Evolutionary conservation across 2,888 invertebrate genomes (phyloP), one percentile per base, ranked within the genome.

Genomic region (Athalia cordata): DNA sequence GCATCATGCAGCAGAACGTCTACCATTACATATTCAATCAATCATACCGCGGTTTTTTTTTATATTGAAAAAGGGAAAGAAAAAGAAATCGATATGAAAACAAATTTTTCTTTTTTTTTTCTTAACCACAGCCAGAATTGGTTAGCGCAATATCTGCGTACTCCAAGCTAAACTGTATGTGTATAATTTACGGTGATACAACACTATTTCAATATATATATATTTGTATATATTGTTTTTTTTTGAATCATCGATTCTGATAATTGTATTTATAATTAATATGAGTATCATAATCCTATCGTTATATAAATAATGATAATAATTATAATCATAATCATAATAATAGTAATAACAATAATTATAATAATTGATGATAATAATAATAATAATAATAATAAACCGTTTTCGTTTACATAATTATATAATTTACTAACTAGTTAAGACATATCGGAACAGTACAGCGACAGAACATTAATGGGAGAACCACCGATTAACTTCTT

Each of bases 361-460:
- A 85, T 83, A 82, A 83, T 84, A 81, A 83, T 81, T 80, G 76
- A 81, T 84, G 79, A 83, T 82, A 29, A 29, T 84, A 80, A 83
- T 82, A 29, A 29, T 84, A 80, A 83, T 82, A 80, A 81, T 86
- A 84, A 81, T 81, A 78, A 82, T 64, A 84, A 81, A 81, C 79
- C 83, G 82, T 79, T 81, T 81, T 80, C 83, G 82, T 79, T 81
- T 84, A 85, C 78, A 84, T 85, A 79, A 77, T 84, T 81, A 83
- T 85, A n/a, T 81, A 81, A 83, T 83, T 84, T 84, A 84, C 83
- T 84, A 85, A 76, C 86, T 87, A 87, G 83, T 85, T 87, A 86
- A 86, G 86, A 85, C 85, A 82, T 84, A 81, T 83, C 81, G 83
- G 84, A 87, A 87, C 86, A 85, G 81, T 87, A 86, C 83, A 83